Percentiles rank a stretch among this genome's conserved stretches.
Evolutionary conservation across 2,797 vertebrate genomes (phyloP).

Genomic region (Gephyroberyx darwinii): DNA sequence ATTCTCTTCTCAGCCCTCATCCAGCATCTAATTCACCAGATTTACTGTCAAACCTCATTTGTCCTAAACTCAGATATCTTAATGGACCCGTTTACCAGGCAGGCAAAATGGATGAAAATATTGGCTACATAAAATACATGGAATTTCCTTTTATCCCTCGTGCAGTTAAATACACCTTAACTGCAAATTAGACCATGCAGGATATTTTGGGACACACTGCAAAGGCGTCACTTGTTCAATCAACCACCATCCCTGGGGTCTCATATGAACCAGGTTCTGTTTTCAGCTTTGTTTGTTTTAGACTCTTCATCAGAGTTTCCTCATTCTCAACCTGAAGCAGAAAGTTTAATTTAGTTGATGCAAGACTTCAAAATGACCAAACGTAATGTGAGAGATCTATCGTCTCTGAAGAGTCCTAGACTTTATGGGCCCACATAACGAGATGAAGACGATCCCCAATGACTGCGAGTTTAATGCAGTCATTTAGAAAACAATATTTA

Average conservation of each 20-base stretch:
- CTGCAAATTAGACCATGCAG: background rate
- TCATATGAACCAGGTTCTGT: too few species aligned
- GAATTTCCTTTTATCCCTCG: background rate
- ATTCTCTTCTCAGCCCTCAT: too few species aligned
- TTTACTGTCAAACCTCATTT: background rate
- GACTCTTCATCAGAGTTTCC: constrained; percentile 12
- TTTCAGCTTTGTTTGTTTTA: too few species aligned
- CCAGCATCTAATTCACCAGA: background rate
- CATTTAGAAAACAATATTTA: constrained; percentile 85
- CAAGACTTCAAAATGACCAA: constrained; percentile 43
- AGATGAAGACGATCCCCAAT: constrained; percentile 9
- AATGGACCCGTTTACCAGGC: too few species aligned
- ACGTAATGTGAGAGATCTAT: constrained; percentile 46
- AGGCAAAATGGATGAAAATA: too few species aligned
- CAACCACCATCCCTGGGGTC: too few species aligned
- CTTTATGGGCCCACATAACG: constrained; percentile 58
- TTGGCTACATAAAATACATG: too few species aligned
- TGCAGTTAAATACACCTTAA: background rate
- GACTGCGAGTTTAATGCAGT: constrained; percentile 70
- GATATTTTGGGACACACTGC: background rate
- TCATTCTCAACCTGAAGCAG: constrained; percentile 21
- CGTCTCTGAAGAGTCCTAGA: constrained; percentile 54
- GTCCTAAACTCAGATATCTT: too few species aligned
- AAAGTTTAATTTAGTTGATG: constrained; percentile 55
- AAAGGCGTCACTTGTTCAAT: background rate